Percentiles rank a stretch among this genome's conserved stretches.
Conservation (phyloP, 2,888 invertebrate genomes). For the Drosophila nigritarsus region DNA sequence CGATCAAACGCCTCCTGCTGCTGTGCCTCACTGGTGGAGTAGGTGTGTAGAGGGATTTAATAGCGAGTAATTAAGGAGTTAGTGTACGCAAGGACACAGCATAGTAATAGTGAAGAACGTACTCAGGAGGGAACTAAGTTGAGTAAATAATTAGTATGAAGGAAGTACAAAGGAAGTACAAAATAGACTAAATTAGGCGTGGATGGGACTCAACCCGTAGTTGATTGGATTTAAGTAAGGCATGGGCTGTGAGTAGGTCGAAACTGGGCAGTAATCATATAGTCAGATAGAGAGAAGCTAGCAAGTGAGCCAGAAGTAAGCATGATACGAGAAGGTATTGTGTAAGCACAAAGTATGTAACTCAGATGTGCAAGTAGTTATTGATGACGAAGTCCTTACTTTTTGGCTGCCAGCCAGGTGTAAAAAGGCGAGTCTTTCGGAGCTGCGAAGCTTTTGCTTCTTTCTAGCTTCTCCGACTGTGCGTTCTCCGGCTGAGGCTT, state of each 20-base stretch:
- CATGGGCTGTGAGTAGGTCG: too few species aligned
- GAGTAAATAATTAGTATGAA: too few species aligned
- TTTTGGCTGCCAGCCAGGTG: conserved; percentile 45
- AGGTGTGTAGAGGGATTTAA: too few species aligned
- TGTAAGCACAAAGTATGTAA: too few species aligned
- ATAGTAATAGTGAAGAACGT: neutral
- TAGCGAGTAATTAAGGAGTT: accelerated
- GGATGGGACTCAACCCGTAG: too few species aligned
- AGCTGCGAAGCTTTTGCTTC: neutral
- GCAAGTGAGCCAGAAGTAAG: neutral
- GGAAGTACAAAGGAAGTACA: too few species aligned
- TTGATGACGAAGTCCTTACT: conserved; percentile 20
- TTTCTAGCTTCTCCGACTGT: too few species aligned
- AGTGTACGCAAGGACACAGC: neutral
- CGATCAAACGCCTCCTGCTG: conserved; percentile 10
- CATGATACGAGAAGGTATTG: neutral
- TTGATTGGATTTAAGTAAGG: too few species aligned
- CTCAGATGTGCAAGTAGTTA: neutral
- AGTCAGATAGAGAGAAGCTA: neutral
- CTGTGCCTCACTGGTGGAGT: conserved; percentile 13
- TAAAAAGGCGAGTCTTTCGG: conserved; percentile 1
- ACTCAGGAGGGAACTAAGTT: accelerated
- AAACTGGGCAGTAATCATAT: too few species aligned
- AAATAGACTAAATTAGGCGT: too few species aligned
- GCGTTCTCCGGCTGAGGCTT: neutral